Base-by-base conservation (phyloP, 1,140 invertebrate genomes). In the Globodera rostochiensis region DNA sequence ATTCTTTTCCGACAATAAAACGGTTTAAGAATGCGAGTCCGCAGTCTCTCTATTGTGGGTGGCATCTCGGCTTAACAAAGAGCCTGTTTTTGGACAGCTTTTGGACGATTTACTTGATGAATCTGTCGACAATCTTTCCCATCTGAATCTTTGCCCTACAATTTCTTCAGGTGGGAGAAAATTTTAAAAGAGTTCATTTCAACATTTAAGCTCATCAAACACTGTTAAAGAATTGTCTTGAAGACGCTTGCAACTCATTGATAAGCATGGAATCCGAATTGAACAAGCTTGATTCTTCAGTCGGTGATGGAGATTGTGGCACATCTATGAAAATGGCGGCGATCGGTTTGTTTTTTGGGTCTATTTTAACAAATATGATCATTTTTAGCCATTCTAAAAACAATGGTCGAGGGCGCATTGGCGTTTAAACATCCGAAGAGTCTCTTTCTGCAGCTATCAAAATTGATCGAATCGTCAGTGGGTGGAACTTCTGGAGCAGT, bases 401-500 rank as follows among this genome's bases (percentile, higher is more conserved):
- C 83, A 11, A 50, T 70, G 15, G 66, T 84, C 8, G 13, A 49
- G 7, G 45, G 82, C 13, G 46, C 49, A 46, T 79, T 84, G 46
- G 84, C 8, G 15, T 86, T 87, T 53, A n/a, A 77, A 8, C 71
- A 82, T 70, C 84, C 84, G n/a, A 85, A 78, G 80, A 64, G 78
- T 21, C 73, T 86, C 4, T 85, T 74, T 36, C 21, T 80, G n/a
- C 84, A 85, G 60, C 46, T 85, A 19, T 86, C 84, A 9, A 57
- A 77, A 11, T 81, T 85, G 67, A 83, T 83, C 66, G 84, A 85
- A 49, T 45, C 82, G 36, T 77, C 85, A 8, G 79, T 85, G 11
- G 84, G 84, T 47, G 84, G 84, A 13, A 85, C 84, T 21, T 87
- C 84, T 46, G 84, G 84, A 46, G 85, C 83, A 46, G 84, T 64